Percentiles rank a stretch among this genome's conserved stretches.
Conservation (phyloP, 2,888 invertebrate species). For the Rhorus exstirpatorius region DNA sequence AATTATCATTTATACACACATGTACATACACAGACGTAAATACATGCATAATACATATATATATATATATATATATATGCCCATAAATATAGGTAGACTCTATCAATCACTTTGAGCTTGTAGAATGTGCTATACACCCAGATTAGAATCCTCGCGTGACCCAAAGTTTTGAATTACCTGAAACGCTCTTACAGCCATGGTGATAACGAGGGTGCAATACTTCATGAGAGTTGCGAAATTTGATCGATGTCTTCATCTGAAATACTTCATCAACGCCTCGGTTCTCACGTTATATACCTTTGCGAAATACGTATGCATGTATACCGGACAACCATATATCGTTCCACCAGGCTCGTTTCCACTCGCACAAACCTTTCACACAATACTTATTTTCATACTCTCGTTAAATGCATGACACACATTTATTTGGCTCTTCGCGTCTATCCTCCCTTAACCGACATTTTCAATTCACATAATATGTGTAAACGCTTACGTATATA, state of each 20-base stretch:
- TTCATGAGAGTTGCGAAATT: constrained; percentile 29
- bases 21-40: too few relatives aligned
- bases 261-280: constrained; percentile 6
- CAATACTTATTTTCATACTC: too few relatives aligned
- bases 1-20: too few relatives aligned
- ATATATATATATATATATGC: too few relatives aligned
- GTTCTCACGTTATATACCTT: background rate
- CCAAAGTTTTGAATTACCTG: constrained; percentile 27
- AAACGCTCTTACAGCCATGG: constrained; percentile 22
- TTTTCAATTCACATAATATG: too few relatives aligned
- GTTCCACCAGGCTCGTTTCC: too few relatives aligned
- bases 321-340: background rate
- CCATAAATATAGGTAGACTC: too few relatives aligned
- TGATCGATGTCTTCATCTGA: constrained; percentile 51
- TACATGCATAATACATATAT: too few relatives aligned
- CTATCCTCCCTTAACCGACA: background rate
- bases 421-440: background rate
- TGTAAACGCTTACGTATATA: too few relatives aligned
- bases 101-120: constrained; percentile 19
- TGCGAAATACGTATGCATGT: background rate
- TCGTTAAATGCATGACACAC: too few relatives aligned
- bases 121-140: background rate
- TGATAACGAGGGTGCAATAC: constrained; percentile 45
- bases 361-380: background rate
- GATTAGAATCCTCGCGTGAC: constrained; percentile 50